Evolutionary conservation across 2,888 invertebrate species (phyloP).

Genomic region (Amblyjoppa proteus): DNA sequence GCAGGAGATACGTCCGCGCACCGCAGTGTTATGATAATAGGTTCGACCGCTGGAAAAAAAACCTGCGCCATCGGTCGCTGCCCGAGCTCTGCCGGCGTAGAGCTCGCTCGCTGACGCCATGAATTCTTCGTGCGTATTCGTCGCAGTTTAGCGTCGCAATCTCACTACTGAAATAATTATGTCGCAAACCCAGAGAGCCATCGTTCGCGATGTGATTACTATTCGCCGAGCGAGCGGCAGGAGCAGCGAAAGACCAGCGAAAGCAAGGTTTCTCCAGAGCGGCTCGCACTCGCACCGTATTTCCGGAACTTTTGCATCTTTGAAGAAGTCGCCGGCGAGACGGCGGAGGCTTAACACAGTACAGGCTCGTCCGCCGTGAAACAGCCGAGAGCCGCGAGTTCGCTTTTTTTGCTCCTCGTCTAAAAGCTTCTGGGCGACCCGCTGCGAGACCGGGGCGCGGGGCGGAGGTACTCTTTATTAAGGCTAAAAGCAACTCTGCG

Average conservation of each 20-base stretch:
- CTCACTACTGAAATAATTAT: not conserved
- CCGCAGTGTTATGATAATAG: constrained; percentile 44
- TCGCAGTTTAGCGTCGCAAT: not conserved
- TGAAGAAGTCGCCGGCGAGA: constrained; percentile 31
- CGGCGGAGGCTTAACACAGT: not conserved
- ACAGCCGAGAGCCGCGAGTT: constrained; percentile 8
- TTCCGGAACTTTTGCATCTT: constrained; percentile 39
- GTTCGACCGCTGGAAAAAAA: constrained; percentile 31
- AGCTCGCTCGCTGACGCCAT: not conserved
- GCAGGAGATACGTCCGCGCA: not conserved
- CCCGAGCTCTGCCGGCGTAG: not conserved
- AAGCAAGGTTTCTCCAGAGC: not conserved
- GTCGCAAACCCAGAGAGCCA: not conserved
- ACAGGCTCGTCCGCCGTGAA: constrained; percentile 5
- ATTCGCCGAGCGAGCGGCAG: not conserved
- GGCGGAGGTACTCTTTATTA: constrained; percentile 25
- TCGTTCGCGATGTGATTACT: not conserved
- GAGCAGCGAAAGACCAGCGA: not conserved
- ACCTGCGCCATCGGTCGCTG: not conserved
- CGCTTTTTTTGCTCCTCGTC: constrained; percentile 3
- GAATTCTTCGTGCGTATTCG: not conserved
- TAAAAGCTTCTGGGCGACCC: constrained; percentile 61
- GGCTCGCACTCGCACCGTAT: not conserved
- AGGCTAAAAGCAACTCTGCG: constrained; percentile 50
- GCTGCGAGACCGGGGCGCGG: not conserved